These are phyloP conservation scores for Sitobion miscanthi DNA, from an alignment of 1,140 invertebrate genomes.

Conservation along the genomic window DNA sequence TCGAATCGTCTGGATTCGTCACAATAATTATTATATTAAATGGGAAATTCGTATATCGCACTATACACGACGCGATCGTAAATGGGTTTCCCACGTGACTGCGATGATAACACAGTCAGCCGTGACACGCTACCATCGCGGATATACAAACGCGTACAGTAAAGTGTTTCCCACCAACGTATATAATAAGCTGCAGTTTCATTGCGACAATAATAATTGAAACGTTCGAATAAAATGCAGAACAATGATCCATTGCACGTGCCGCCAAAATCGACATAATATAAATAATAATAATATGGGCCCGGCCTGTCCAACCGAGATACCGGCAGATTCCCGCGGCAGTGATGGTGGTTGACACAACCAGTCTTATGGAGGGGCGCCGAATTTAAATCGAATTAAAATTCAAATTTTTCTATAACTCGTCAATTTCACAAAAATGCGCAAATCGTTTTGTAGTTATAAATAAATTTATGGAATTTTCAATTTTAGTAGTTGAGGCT, in stretches of 20 bases:
- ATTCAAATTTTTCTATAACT: background rate
- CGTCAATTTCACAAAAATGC: background rate
- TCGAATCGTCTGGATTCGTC: conserved; percentile 27
- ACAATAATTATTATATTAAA: background rate
- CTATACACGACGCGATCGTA: background rate
- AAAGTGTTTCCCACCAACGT: background rate
- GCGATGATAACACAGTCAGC: background rate
- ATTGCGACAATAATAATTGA: background rate
- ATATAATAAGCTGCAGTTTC: background rate
- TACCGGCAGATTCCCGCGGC: too few relatives aligned
- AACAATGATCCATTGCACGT: background rate
- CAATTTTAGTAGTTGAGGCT: background rate
- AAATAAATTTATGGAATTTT: background rate
- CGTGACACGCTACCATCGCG: background rate
- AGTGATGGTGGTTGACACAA: background rate
- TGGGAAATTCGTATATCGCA: background rate
- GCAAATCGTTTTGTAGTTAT: background rate
- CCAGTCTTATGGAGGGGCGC: too few relatives aligned
- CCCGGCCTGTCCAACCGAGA: background rate
- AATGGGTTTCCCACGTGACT: conserved; percentile 34
- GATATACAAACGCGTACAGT: too few relatives aligned
- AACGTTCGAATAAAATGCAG: background rate
- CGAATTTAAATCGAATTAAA: background rate
- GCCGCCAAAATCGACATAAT: background rate
- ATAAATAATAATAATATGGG: background rate